Conservation (phyloP, 1,140 invertebrate genomes). For the Drosophila prosaltans region DNA sequence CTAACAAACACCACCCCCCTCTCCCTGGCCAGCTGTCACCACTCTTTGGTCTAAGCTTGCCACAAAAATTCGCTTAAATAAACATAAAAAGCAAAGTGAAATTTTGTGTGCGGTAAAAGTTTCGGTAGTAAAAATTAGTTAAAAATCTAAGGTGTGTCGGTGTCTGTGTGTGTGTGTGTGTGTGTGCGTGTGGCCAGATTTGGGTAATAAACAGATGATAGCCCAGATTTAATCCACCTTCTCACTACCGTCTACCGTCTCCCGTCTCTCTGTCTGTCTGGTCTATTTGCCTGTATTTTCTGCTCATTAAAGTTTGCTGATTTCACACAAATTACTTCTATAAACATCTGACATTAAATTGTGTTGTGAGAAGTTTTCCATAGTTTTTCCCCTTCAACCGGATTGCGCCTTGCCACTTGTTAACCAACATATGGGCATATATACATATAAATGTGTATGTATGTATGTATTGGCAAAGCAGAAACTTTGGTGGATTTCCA, state of each 20-base stretch:
- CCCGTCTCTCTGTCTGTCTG: not conserved
- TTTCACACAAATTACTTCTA: slow-evolving; percentile 24
- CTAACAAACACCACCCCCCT: not conserved
- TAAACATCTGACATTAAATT: slow-evolving; percentile 22
- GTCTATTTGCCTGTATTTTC: not conserved
- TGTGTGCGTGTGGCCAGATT: not conserved
- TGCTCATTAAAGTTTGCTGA: slow-evolving; percentile 23
- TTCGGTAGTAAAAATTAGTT: slow-evolving; percentile 31
- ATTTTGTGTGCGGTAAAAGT: slow-evolving; percentile 30
- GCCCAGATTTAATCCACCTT: slow-evolving; percentile 7
- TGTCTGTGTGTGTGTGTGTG: not conserved
- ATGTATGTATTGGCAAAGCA: not conserved
- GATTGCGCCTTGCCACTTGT: not conserved
- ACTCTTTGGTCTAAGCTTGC: not conserved
- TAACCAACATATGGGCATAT: not conserved
- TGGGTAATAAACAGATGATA: slow-evolving; percentile 19
- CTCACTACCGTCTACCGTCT: not conserved
- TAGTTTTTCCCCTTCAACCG: not conserved
- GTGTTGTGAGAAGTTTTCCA: not conserved
- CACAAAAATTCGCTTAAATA: slow-evolving; percentile 20
- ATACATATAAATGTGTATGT: not conserved
- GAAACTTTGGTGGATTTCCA: slow-evolving; percentile 16
- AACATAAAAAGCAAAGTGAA: slow-evolving; percentile 28
- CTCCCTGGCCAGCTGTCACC: too few relatives aligned
- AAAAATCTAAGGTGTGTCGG: slow-evolving; percentile 18